A percentile compares a stretch with the other conserved stretches of the same genome.
Conservation (phyloP, 2,797 vertebrate genomes). For the Channallabes apus region DNA sequence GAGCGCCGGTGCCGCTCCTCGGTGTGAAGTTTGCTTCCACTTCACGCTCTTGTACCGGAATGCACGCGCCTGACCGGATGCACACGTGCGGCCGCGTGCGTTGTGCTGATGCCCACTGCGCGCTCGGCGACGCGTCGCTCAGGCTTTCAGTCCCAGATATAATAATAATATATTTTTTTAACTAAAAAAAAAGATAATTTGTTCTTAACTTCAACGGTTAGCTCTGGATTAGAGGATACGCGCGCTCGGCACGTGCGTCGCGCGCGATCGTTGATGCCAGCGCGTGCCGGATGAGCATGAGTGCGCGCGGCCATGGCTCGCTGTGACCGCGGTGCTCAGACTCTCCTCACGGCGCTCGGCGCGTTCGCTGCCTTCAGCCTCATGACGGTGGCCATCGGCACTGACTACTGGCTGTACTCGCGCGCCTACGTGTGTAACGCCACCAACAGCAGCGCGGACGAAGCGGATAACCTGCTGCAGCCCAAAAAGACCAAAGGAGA, state of each 20-base stretch:
- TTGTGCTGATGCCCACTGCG: background rate
- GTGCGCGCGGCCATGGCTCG: conserved; percentile 83
- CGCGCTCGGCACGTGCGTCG: background rate
- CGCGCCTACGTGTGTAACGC: conserved; percentile 91
- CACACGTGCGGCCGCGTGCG: background rate
- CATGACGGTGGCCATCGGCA: conserved; percentile 95
- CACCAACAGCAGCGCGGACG: conserved; percentile 84
- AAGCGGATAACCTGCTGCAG: conserved; percentile 75
- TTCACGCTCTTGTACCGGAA: background rate
- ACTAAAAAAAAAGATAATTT: background rate
- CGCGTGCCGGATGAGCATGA: conserved; percentile 27
- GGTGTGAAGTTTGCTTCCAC: background rate
- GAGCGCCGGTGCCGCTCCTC: background rate
- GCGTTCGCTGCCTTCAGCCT: conserved; percentile 93
- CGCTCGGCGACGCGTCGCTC: background rate
- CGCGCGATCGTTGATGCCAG: conserved; percentile 4
- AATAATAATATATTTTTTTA: too few species aligned
- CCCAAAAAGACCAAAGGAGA: conserved; percentile 81
- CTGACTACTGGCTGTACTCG: conserved; percentile 96
- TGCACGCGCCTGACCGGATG: background rate
- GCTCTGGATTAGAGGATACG: background rate
- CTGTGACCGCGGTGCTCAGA: conserved; percentile 92
- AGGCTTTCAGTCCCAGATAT: background rate
- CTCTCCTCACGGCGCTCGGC: conserved; percentile 86
- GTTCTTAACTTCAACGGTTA: background rate